A percentile compares a stretch with the other conserved stretches of the same genome.
These are phyloP conservation scores for Siniperca chuatsi DNA, from an alignment of 2,113 vertebrate species.

Conservation along the genomic window DNA sequence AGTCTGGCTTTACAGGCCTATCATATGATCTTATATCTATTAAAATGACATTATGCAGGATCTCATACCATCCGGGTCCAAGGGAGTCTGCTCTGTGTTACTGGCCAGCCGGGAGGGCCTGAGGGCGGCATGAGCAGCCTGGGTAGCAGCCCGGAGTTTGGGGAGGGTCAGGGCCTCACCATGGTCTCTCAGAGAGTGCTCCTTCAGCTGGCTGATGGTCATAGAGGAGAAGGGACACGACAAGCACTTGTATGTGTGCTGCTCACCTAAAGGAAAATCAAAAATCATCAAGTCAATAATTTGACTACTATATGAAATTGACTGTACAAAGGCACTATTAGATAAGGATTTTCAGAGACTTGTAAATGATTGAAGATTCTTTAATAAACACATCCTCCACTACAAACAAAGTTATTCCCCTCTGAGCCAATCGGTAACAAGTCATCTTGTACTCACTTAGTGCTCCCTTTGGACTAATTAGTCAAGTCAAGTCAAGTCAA, in stretches of 20 bases:
- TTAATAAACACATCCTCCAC: constrained; percentile 14
- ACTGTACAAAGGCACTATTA: not conserved
- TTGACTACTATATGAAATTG: not conserved
- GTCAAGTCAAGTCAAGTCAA: no score
- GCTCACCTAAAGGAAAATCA: constrained; percentile 87
- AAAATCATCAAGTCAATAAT: not conserved
- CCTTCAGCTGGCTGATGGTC: constrained; percentile 98
- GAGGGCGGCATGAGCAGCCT: constrained; percentile 88
- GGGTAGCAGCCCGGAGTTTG: constrained; percentile 90
- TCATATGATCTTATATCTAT: not conserved
- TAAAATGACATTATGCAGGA: constrained; percentile 9
- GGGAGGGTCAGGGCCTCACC: constrained; percentile 94
- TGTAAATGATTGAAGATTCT: not conserved
- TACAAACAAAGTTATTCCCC: constrained; percentile 20
- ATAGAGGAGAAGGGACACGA: constrained; percentile 95
- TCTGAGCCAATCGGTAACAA: constrained; percentile 22
- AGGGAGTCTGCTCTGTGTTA: constrained; percentile 57
- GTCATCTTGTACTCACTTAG: not conserved
- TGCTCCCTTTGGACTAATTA: constrained; percentile 27
- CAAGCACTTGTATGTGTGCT: constrained; percentile 97
- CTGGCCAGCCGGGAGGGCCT: constrained; percentile 71
- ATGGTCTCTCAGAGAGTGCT: constrained; percentile 95
- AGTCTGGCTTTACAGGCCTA: constrained; percentile 5
- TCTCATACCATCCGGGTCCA: constrained; percentile 71
- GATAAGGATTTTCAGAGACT: not conserved